These are phyloP conservation scores for Stichopus horrens DNA, from an alignment of 53 echinoderm and acorn worm species.

Conservation along the genomic window DNA sequence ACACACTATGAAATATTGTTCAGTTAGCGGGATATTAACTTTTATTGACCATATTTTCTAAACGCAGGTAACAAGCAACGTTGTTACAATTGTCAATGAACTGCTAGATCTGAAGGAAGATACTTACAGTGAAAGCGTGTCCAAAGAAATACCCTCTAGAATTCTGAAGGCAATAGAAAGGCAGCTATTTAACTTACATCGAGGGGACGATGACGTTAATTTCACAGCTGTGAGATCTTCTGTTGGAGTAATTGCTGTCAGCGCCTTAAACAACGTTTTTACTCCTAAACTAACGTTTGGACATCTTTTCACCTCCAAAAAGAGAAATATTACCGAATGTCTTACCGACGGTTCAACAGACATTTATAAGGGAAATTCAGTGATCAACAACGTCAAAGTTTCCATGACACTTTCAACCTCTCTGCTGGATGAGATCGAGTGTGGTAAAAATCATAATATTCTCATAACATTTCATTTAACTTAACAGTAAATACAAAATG, in stretches of 20 bases:
- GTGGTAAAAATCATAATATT: not conserved
- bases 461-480: too few species aligned
- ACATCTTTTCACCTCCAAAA: not conserved
- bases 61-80: slow-evolving; percentile 62
- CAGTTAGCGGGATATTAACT: not conserved
- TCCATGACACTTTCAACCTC: not conserved
- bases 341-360: slow-evolving; percentile 4
- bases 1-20: too few species aligned
- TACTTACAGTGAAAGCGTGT: slow-evolving; percentile 32
- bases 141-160: slow-evolving; percentile 53
- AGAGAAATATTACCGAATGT: not conserved
- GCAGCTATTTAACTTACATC: slow-evolving; percentile 73
- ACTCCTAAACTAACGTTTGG: not conserved
- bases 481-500: too few species aligned
- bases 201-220: slow-evolving; percentile 36
- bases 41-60: not conserved
- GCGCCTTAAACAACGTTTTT: not conserved
- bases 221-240: slow-evolving; percentile 53
- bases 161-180: slow-evolving; percentile 72
- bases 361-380: not conserved
- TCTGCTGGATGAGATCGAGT: not conserved
- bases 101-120: slow-evolving; percentile 59
- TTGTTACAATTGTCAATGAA: slow-evolving; percentile 68
- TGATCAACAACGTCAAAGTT: not conserved
- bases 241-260: slow-evolving; percentile 57